Base-by-base conservation (phyloP, 2,797 vertebrate genomes). In the Eleutherodactylus coqui region DNA sequence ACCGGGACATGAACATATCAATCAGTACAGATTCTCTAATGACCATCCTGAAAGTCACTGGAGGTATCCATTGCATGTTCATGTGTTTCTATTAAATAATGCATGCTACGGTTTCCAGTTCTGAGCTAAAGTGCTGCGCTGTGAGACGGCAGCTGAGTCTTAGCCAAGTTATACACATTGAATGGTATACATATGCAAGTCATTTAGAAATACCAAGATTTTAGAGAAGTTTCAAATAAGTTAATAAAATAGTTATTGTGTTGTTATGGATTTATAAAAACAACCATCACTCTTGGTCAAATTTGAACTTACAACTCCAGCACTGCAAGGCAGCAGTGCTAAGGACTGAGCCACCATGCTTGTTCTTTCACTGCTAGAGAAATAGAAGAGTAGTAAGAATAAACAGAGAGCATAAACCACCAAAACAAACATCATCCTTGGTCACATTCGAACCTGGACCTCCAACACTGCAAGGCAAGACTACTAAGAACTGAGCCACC, bases 71-170 rank as follows among this genome's bases (percentile, higher is more conserved):
- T 70, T 85, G 45, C 83, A 24, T 55, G 9, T 64, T 80, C 69
- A 67, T 47, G 53, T 72, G 38, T 75, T 73, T 34, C 38, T 64
- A 16, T 60, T 85, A 13, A 85, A 85, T 85, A 80, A 80, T 85
- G 51, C 84, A 85, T 45, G 41, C 32, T 34, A 24, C 13, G 38
- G 32, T 62, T 73, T 80, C 51, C 67, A 49, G 38, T 49, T 27
- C 51, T 80, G 67, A 36, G 36, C 76, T 60, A 29, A 55, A 47
- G 47, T 9, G 27, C 58, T 3, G 16, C 32, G 21, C 45, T 60
- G 16, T 29, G n/a, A 72, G 36, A 11, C 27, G 4, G 3, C 41
- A 0, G 79, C 77, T 62, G 77, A 17, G 17, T 21, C 19, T 19
- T 29, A 11, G 79, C 38, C 45, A 79, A 32, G 43, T 32, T 81